These are phyloP conservation scores for Phalacrocorax carbo DNA, from an alignment of 2,113 vertebrate species.

Conservation along the genomic window DNA sequence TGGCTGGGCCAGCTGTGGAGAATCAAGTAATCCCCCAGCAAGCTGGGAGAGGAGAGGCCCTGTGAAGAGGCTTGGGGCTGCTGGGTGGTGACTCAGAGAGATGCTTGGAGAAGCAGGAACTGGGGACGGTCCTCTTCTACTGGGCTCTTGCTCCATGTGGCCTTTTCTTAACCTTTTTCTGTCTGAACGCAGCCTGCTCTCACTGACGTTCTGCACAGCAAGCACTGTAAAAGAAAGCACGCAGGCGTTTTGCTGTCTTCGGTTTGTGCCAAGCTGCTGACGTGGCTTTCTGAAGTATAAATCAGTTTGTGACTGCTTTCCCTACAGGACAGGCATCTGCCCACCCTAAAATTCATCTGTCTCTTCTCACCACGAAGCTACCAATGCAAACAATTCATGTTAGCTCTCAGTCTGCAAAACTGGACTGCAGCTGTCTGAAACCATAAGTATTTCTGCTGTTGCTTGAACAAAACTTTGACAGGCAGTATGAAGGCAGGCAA, in stretches of 20 bases:
- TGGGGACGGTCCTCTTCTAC: background rate
- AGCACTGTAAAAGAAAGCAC: background rate
- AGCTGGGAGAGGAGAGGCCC: background rate
- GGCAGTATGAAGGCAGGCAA: background rate
- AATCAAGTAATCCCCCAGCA: background rate
- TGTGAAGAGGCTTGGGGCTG: background rate
- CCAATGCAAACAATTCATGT: background rate
- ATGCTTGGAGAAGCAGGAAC: background rate
- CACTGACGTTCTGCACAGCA: background rate
- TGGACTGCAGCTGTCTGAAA: background rate
- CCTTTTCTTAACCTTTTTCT: background rate
- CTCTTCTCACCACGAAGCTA: background rate
- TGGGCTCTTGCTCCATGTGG: background rate
- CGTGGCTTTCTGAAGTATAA: background rate
- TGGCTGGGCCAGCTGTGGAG: background rate
- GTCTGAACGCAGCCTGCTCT: background rate
- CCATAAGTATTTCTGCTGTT: background rate
- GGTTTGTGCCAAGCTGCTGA: background rate
- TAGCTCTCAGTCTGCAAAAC: background rate
- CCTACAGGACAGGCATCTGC: background rate
- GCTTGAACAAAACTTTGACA: background rate
- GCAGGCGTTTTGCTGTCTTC: background rate
- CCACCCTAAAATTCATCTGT: background rate
- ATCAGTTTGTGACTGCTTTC: background rate
- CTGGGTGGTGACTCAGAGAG: background rate